A percentile compares a stretch with the other conserved stretches of the same genome.
These are phyloP conservation scores for Choristoneura rosaceana DNA, from an alignment of 2,888 invertebrate species.

Conservation along the genomic window DNA sequence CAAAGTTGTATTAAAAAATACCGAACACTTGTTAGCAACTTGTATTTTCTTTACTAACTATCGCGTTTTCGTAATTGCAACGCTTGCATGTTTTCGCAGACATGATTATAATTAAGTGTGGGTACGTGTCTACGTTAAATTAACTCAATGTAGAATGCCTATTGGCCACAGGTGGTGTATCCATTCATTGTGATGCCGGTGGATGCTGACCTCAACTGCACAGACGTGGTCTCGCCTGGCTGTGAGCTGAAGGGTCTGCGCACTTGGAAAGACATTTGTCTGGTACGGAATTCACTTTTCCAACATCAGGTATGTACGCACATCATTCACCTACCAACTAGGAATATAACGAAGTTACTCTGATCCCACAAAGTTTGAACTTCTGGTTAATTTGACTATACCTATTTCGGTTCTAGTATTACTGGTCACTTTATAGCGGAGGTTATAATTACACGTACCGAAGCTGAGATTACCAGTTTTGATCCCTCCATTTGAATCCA, in stretches of 20 bases:
- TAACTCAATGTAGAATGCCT: conserved; percentile 43
- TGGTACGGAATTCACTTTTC: conserved; percentile 83
- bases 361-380: neutral
- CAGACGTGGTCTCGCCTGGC: conserved; percentile 85
- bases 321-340: conserved; percentile 26
- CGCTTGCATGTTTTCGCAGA: conserved; percentile 27
- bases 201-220: conserved; percentile 84
- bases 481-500: too few relatives aligned
- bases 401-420: neutral
- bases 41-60: neutral
- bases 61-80: conserved; percentile 30
- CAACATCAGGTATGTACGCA: conserved; percentile 79
- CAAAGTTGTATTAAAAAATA: too few relatives aligned
- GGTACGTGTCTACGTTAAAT: conserved; percentile 20
- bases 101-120: conserved; percentile 29
- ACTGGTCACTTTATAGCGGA: neutral
- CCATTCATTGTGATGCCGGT: conserved; percentile 86
- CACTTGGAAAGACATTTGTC: conserved; percentile 85
- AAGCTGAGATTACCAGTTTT: too few relatives aligned
- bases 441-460: too few relatives aligned
- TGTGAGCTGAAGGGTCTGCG: conserved; percentile 83
- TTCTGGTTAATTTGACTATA: neutral
- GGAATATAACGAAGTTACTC: neutral
- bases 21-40: neutral
- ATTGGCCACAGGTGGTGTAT: conserved; percentile 76